Percentiles rank a stretch among this genome's conserved stretches.
These are phyloP conservation scores for Oscheius sp. DNA, from an alignment of 2,888 invertebrate genomes.

Conservation along the genomic window DNA sequence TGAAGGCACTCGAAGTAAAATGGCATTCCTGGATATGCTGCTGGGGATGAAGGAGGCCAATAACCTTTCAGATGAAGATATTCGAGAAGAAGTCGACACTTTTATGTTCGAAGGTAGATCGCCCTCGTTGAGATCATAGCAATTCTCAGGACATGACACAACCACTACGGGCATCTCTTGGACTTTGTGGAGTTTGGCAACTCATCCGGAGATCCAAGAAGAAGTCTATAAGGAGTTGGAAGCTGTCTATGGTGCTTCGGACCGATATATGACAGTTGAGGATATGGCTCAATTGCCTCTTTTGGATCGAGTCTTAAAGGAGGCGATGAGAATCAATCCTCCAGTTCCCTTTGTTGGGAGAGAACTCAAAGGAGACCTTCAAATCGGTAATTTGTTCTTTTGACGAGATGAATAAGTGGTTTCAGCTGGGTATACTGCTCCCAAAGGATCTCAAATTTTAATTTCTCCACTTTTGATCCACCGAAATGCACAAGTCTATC, in stretches of 20 bases:
- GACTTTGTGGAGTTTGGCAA: slow-evolving; percentile 70
- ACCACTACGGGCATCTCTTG: slow-evolving; percentile 72
- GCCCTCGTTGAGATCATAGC: no score
- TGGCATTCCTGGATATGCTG: slow-evolving; percentile 73
- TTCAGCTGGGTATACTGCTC: slow-evolving; percentile 38
- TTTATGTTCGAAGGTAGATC: slow-evolving; percentile 73
- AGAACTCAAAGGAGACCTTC: slow-evolving; percentile 41
- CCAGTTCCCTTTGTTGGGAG: slow-evolving; percentile 54
- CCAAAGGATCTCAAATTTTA: slow-evolving; percentile 34
- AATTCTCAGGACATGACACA: slow-evolving; percentile 71
- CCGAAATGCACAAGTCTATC: slow-evolving; percentile 28
- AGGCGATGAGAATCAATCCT: slow-evolving; percentile 49
- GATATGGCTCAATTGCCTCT: slow-evolving; percentile 61
- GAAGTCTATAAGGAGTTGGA: slow-evolving; percentile 46
- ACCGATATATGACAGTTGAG: slow-evolving; percentile 67
- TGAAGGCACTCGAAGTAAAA: not conserved
- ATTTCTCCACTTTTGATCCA: slow-evolving; percentile 39
- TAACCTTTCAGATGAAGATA: slow-evolving; percentile 71
- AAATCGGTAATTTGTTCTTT: slow-evolving; percentile 45
- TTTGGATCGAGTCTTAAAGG: slow-evolving; percentile 68
- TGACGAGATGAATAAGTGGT: no score
- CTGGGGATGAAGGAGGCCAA: slow-evolving; percentile 70
- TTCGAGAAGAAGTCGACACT: slow-evolving; percentile 71
- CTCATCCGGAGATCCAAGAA: slow-evolving; percentile 70
- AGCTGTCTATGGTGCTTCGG: slow-evolving; percentile 26